Conservation (phyloP, 1,140 invertebrate species). For the Cardiocondyla obscurior region DNA sequence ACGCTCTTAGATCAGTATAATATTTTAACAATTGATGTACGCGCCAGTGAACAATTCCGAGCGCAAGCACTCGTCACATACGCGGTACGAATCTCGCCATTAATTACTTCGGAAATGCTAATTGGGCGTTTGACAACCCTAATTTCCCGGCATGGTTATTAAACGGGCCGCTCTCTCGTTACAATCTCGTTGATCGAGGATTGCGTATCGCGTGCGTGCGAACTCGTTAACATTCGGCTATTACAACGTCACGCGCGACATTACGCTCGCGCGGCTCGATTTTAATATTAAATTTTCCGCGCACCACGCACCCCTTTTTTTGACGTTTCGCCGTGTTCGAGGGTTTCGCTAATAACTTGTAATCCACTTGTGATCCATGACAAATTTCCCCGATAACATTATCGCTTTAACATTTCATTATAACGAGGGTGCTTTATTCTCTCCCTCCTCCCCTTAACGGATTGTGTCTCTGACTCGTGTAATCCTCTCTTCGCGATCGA, state of each 20-base stretch:
- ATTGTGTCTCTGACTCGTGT: slow-evolving; percentile 46
- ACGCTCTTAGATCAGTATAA: slow-evolving; percentile 6
- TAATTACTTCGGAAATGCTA: slow-evolving; percentile 59
- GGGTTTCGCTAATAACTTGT: slow-evolving; percentile 54
- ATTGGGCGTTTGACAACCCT: slow-evolving; percentile 64
- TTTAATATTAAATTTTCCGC: slow-evolving; percentile 48
- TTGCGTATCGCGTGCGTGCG: slow-evolving; percentile 31
- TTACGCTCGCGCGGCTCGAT: slow-evolving; percentile 40
- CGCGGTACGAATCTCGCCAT: slow-evolving; percentile 19
- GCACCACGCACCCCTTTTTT: slow-evolving; percentile 32
- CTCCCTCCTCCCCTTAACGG: too few species aligned
- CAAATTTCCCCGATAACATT: slow-evolving; percentile 54
- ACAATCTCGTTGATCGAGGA: slow-evolving; percentile 9
- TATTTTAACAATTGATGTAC: slow-evolving; percentile 35
- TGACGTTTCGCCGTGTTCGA: slow-evolving; percentile 40
- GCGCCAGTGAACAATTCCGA: slow-evolving; percentile 5
- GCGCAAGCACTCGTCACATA: slow-evolving; percentile 10
- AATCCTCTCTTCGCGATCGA: slow-evolving; percentile 41
- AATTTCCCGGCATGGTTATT: slow-evolving; percentile 58
- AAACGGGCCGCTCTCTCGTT: slow-evolving; percentile 51
- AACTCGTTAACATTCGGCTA: slow-evolving; percentile 52
- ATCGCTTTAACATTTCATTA: slow-evolving; percentile 60
- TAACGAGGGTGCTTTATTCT: slow-evolving; percentile 39
- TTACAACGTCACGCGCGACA: slow-evolving; percentile 52
- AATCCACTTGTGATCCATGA: slow-evolving; percentile 53